Evolutionary conservation across 2,113 vertebrate genomes (phyloP), one percentile per base, ranked within the genome.

Genomic region (Etheostoma spectabile): DNA sequence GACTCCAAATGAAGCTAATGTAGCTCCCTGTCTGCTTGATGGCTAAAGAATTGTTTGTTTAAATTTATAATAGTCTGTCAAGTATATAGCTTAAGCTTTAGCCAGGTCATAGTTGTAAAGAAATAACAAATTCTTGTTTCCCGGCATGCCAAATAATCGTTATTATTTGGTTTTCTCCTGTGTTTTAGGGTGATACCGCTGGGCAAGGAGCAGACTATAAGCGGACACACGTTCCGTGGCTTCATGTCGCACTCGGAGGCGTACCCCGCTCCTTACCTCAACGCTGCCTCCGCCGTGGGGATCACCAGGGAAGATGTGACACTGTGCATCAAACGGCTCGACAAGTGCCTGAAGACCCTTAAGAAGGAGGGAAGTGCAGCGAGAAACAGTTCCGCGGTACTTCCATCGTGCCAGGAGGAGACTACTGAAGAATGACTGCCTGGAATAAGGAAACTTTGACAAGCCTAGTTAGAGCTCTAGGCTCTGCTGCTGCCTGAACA

Each of bases 181-280:
- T 84, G 52, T 80, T 95, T 79, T 85, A 99, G 98, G 89, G 98
- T 97, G 24, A 96, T 99, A 73, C 95, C 97, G 8, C 94, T 96
- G 66, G 96, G 96, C 6, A 92, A 91, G 64, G 86, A 96, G 75
- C 97, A 99, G 90, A 96, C 93, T 14, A 92, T 99, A 80, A 96
- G 94, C 49, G 97, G 97, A 21, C 94, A 98, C 80, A 95, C 93
- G 21, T 99, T 99, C 88, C 93, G 75, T 46, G 98, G 98, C 64
- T 99, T 99, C 78, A 99, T 98, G 97, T 97, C 97, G 1, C 98
- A 99, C 84, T 52, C 96, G 0, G 95, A 97, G 61, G 79, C 87
- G 8, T 99, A 99, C 87, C 96, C 95, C 1, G 96, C 96, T 48
- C 96, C 98, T 45, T 99, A 99, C 93, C 96, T 99, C 88, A 99